phyloP scores from a whole-genome alignment of 1,140 invertebrate species.

The Aphaenogaster floridana region DNA sequence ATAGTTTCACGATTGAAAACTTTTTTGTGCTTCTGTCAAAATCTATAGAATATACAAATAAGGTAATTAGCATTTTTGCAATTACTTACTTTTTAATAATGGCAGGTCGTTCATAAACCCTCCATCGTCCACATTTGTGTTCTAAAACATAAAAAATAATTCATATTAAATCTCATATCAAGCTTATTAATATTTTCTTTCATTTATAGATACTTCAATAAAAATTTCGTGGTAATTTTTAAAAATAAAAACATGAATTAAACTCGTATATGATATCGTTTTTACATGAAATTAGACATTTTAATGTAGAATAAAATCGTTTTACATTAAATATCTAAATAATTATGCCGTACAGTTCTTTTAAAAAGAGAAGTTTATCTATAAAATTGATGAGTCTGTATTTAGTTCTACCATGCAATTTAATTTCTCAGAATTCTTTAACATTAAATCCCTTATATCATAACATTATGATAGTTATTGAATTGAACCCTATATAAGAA shows the following conservation, averaged over 20 bases:
- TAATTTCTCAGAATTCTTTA: constrained; percentile 7
- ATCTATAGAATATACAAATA: background rate
- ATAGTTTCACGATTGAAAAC: background rate
- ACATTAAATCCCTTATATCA: background rate
- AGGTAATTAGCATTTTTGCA: background rate
- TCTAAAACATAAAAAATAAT: constrained; percentile 87
- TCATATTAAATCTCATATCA: constrained; percentile 1
- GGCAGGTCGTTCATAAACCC: constrained; percentile 95
- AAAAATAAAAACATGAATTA: background rate
- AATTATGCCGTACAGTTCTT: background rate
- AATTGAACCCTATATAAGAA: background rate
- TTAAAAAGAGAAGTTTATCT: background rate
- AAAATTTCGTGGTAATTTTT: background rate
- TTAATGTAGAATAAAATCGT: background rate
- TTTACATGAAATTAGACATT: background rate
- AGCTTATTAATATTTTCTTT: background rate
- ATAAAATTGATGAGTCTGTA: background rate
- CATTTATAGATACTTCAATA: background rate
- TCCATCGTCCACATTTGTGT: constrained; percentile 93
- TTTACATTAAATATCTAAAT: background rate
- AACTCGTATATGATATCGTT: background rate
- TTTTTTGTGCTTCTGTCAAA: background rate
- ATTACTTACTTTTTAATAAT: constrained; percentile 94
- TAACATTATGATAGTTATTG: background rate
- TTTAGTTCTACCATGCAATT: background rate